Conservation (phyloP, 64 coral and sea anemone species). For the Trachythela sp. region DNA sequence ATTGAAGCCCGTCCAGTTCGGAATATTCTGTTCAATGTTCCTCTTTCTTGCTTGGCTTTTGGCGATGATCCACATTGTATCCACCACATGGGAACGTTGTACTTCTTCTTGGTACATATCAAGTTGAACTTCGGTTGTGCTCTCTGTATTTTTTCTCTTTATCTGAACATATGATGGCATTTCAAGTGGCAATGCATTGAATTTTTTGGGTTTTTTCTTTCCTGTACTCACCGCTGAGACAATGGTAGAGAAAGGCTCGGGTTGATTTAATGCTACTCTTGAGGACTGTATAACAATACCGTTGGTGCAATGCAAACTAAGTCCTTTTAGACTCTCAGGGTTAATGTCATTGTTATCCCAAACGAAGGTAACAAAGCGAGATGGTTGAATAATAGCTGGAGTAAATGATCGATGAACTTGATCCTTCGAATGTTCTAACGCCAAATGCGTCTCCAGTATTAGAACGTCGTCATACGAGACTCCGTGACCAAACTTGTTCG, state of each 20-base stretch:
- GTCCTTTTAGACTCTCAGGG: not conserved
- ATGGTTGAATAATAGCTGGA: not conserved
- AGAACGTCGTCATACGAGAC: not conserved
- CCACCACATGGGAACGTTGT: not conserved
- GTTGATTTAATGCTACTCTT: not conserved
- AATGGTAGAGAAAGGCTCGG: not conserved
- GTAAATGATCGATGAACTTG: not conserved
- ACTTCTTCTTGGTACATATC: not conserved
- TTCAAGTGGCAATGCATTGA: not conserved
- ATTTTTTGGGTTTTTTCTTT: not conserved
- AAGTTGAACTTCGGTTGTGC: not conserved
- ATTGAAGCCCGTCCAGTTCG: slow-evolving; percentile 1
- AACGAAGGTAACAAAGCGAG: not conserved
- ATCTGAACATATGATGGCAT: not conserved
- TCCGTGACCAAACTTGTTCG: not conserved
- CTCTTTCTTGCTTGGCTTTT: not conserved
- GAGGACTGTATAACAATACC: not conserved
- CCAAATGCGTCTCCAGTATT: not conserved
- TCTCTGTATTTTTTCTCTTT: not conserved
- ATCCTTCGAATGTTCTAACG: not conserved
- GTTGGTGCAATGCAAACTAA: slow-evolving; percentile 6
- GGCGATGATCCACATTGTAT: slow-evolving; percentile 17
- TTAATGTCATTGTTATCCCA: not conserved
- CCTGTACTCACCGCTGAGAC: not conserved
- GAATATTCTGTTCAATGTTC: not conserved